Conservation (phyloP, 2,113 vertebrate species). For the Menidia beryllina region DNA sequence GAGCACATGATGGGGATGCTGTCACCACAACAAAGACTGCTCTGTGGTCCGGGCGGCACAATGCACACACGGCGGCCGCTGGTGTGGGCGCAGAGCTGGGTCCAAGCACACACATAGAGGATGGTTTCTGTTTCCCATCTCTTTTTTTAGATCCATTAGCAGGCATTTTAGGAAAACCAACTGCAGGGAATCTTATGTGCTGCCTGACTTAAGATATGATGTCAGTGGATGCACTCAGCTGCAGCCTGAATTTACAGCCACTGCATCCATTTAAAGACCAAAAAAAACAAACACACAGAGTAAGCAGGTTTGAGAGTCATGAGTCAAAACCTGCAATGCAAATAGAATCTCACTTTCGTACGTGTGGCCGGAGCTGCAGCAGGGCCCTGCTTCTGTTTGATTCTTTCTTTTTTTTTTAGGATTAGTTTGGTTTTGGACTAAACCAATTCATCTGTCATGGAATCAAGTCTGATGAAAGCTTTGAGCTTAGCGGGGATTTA, state of each 20-base stretch:
- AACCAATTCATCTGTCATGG: slow-evolving; percentile 77
- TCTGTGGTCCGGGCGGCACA: slow-evolving; percentile 27
- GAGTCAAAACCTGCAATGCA: slow-evolving; percentile 25
- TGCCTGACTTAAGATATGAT: too few species aligned
- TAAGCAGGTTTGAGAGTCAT: slow-evolving; percentile 10
- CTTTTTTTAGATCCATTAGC: neutral
- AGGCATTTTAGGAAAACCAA: too few species aligned
- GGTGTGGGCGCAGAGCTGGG: neutral
- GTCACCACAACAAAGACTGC: slow-evolving; percentile 47
- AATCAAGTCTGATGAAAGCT: slow-evolving; percentile 77
- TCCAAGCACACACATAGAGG: neutral
- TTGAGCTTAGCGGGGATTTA: slow-evolving; percentile 75
- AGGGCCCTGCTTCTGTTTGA: slow-evolving; percentile 43
- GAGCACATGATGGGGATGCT: slow-evolving; percentile 65
- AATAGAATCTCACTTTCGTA: slow-evolving; percentile 53
- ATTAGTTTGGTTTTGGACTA: slow-evolving; percentile 72
- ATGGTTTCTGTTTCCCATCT: too few species aligned
- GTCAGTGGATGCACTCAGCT: too few species aligned
- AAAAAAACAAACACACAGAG: too few species aligned
- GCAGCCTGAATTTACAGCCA: too few species aligned
- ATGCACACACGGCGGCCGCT: slow-evolving; percentile 7
- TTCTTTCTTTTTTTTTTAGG: too few species aligned
- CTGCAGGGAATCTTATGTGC: too few species aligned
- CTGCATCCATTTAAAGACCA: too few species aligned
- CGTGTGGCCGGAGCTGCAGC: slow-evolving; percentile 44